Base-by-base conservation (phyloP, 2,888 invertebrate genomes). In the Ophonus ardosiacus region DNA sequence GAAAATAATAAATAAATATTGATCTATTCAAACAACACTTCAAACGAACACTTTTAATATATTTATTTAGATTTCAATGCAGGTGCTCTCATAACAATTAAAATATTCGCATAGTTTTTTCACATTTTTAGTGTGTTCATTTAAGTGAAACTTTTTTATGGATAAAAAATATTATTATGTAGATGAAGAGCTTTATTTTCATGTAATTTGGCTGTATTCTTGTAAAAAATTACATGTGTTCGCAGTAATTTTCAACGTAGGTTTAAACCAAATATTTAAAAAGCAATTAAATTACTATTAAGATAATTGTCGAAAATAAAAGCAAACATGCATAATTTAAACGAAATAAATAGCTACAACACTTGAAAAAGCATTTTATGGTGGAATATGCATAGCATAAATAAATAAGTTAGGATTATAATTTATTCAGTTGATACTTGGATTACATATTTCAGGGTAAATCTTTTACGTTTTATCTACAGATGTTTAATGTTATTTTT, bases 1-100 rank as follows among this genome's bases (percentile, higher is more conserved):
- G 71, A 74, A 74, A 43, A 74, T 68, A 40, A 40, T 74, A 74
- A 74, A 74, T 74, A 74, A 74, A 74, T 74, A 74, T 74, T 74
- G 40, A 43, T 74, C 43, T 74, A 18, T 43, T 43, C 15, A 38
- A 31, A 68, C 7, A 59, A 24, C n/a, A 65, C 38, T 65, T 61
- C 61, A 61, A 63, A 63, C 59, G 18, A 51, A 51, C 43, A 1
- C 43, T 51, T 51, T 51, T 51, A 10, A 51, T 10, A 51, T 51
- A 13, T 51, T 51, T 51, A 51, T 8, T 17, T 63, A 63, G 18
- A 24, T 21, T 63, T 18, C 18, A 61, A 15, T 61, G 59, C 59
- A 17, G 8, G 15, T 61, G 59, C 15, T 63, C 63, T 63, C 18
- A 63, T 63, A 38, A 68, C n/a, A 68, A 68, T 31, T 38, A 24